Conservation (phyloP, 2,888 invertebrate species). For the Morpho deidamia region DNA sequence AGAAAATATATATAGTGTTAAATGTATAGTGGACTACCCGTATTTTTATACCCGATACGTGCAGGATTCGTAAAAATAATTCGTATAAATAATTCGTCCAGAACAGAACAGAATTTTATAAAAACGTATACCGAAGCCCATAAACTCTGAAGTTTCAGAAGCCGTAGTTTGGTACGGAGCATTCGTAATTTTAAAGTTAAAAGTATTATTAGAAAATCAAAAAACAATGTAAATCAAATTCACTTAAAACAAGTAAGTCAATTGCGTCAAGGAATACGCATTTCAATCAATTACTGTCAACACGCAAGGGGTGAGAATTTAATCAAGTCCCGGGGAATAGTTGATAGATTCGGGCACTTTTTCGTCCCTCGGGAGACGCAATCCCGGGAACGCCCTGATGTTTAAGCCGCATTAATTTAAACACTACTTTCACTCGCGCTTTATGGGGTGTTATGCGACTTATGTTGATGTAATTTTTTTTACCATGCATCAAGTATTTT, state of each 20-base stretch:
- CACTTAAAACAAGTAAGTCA: constrained; percentile 29
- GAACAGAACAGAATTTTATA: too few species aligned
- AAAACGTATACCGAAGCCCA: too few species aligned
- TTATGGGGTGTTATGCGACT: constrained; percentile 19
- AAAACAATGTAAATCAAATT: constrained; percentile 7
- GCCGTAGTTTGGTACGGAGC: too few species aligned
- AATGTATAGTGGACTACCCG: too few species aligned
- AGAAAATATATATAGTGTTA: too few species aligned
- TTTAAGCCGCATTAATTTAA: constrained; percentile 66
- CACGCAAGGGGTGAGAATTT: constrained; percentile 69
- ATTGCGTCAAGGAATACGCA: constrained; percentile 37
- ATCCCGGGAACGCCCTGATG: constrained; percentile 64
- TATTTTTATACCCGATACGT: too few species aligned
- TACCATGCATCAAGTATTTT: neutral
- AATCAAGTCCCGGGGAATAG: constrained; percentile 65
- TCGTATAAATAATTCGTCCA: too few species aligned
- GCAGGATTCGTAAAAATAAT: too few species aligned
- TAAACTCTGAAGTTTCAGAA: too few species aligned
- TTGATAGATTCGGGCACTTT: constrained; percentile 66
- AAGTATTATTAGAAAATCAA: too few species aligned
- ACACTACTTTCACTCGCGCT: constrained; percentile 58
- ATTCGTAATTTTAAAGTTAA: too few species aligned
- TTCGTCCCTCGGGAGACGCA: constrained; percentile 57
- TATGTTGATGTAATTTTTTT: constrained; percentile 1
- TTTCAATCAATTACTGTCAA: constrained; percentile 75